Evolutionary conservation across 2,113 vertebrate genomes (phyloP).

Genomic region (Leptosomus discolor): DNA sequence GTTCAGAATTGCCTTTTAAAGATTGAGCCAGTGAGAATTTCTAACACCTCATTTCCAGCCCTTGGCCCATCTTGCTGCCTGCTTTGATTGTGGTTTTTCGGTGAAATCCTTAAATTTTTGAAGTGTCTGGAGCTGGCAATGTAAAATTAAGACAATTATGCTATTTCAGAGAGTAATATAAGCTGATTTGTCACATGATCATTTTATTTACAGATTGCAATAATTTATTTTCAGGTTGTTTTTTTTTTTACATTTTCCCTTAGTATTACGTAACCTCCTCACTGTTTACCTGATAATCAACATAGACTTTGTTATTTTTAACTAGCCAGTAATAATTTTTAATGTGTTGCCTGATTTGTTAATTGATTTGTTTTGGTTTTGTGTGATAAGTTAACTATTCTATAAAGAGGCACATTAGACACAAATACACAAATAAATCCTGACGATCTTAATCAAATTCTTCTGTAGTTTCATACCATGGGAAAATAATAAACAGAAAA

Average conservation of each 20-base stretch:
- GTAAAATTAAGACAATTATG: neutral
- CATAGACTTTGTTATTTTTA: neutral
- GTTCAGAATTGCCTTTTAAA: neutral
- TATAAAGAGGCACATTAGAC: neutral
- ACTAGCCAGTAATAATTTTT: neutral
- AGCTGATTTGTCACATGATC: neutral
- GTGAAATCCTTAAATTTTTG: neutral
- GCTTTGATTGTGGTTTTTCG: neutral
- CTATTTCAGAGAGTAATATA: neutral
- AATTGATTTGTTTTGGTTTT: neutral
- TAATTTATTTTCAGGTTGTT: neutral
- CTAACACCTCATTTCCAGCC: neutral
- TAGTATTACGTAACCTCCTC: neutral
- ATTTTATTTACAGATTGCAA: neutral
- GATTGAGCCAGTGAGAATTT: neutral
- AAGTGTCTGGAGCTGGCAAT: neutral
- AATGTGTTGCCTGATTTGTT: neutral
- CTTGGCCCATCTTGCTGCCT: neutral
- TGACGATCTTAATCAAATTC: neutral
- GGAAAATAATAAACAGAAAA: neutral
- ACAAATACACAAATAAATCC: neutral
- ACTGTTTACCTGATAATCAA: neutral
- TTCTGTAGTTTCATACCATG: neutral
- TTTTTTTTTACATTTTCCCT: neutral
- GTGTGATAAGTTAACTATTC: neutral